These are phyloP conservation scores for Oncorhynchus kisutch DNA, from an alignment of 2,113 vertebrate species.

Conservation along the genomic window DNA sequence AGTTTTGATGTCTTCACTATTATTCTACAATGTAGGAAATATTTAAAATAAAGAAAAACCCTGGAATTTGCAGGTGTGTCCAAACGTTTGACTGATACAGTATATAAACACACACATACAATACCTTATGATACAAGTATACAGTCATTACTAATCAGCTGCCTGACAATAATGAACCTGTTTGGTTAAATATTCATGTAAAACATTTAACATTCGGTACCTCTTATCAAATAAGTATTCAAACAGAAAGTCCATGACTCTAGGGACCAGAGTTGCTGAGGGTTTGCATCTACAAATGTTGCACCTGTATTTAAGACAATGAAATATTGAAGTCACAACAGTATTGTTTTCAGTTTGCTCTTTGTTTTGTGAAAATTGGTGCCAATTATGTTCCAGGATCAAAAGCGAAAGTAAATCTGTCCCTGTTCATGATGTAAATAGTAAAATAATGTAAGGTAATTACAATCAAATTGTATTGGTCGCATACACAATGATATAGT, in stretches of 20 bases:
- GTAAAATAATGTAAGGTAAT: not conserved
- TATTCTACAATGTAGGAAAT: too few species aligned
- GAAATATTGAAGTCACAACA: not conserved
- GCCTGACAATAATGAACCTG: conserved; percentile 48
- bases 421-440: not conserved
- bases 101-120: not conserved
- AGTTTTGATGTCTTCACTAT: too few species aligned
- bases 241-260: not conserved
- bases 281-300: not conserved
- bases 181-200: conserved; percentile 37
- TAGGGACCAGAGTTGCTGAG: not conserved
- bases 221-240: conserved; percentile 10
- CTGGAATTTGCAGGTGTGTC: too few species aligned
- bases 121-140: conserved; percentile 41
- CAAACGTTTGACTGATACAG: too few species aligned
- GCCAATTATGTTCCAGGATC: not conserved
- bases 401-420: not conserved
- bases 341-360: not conserved
- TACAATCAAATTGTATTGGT: not conserved
- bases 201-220: conserved; percentile 22
- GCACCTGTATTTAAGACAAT: not conserved
- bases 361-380: not conserved
- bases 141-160: conserved; percentile 43
- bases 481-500: not conserved
- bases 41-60: too few species aligned